These are phyloP conservation scores for Phyllotreta cruciferae DNA, from an alignment of 2,888 invertebrate genomes.

Conservation along the genomic window DNA sequence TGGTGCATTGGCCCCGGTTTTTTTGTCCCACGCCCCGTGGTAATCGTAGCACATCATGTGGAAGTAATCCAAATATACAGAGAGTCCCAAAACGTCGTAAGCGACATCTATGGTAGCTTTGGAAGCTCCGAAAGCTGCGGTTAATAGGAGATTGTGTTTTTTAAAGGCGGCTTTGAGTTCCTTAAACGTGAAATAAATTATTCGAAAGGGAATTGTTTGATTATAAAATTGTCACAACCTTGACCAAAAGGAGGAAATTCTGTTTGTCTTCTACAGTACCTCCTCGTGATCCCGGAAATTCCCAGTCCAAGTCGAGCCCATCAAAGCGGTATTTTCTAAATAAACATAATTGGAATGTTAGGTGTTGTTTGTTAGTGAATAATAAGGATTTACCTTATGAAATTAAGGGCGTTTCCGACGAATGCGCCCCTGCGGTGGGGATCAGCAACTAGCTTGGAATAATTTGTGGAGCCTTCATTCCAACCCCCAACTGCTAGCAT, in stretches of 20 bases:
- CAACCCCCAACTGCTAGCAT: constrained; percentile 88
- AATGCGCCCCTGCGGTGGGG: constrained; percentile 70
- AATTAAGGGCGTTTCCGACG: constrained; percentile 72
- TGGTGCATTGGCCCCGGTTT: constrained; percentile 81
- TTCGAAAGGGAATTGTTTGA: background rate
- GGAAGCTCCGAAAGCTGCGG: constrained; percentile 83
- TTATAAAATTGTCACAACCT: constrained; percentile 62
- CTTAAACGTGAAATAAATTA: constrained; percentile 55
- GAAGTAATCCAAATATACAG: constrained; percentile 72
- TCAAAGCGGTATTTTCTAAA: constrained; percentile 76
- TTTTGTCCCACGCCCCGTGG: constrained; percentile 82
- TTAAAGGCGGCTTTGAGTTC: constrained; percentile 77
- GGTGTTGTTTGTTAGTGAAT: constrained; percentile 7
- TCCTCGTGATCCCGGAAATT: constrained; percentile 81
- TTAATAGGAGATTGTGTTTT: constrained; percentile 72
- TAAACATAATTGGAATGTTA: constrained; percentile 40
- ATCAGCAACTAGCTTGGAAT: constrained; percentile 73
- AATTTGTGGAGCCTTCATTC: constrained; percentile 85
- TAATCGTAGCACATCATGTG: constrained; percentile 93
- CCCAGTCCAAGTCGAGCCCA: constrained; percentile 85
- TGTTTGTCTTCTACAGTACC: constrained; percentile 76
- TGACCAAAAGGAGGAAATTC: constrained; percentile 79
- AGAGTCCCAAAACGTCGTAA: constrained; percentile 77
- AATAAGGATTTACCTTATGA: constrained; percentile 66
- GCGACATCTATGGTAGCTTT: constrained; percentile 77